phyloP scores from a whole-genome alignment of 2,888 invertebrate genomes.

The Micropterix aruncella region DNA sequence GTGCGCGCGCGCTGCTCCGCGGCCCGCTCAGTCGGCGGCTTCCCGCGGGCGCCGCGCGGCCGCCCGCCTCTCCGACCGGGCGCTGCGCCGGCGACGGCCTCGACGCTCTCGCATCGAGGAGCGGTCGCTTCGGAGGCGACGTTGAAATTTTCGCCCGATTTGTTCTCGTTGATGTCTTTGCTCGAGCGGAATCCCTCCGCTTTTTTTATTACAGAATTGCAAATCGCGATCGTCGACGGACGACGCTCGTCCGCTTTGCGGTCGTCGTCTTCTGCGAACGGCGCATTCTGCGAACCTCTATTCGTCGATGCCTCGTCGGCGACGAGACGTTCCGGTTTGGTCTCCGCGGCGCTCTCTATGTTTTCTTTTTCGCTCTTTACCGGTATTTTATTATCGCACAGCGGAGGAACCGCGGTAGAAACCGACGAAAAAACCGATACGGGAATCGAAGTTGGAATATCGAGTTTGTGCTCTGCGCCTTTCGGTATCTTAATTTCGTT shows the following conservation, averaged over 20 bases:
- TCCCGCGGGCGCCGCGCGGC: constrained; percentile 23
- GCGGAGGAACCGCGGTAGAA: neutral
- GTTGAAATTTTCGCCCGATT: neutral
- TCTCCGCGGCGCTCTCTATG: constrained; percentile 1
- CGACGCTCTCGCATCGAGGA: constrained; percentile 5
- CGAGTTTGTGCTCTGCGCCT: constrained; percentile 28
- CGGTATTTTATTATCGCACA: neutral
- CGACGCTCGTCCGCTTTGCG: too few relatives aligned
- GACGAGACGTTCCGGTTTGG: constrained; percentile 2
- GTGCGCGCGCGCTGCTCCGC: constrained; percentile 29
- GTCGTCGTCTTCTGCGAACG: too few relatives aligned
- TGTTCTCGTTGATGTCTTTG: constrained; percentile 14
- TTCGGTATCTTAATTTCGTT: constrained; percentile 34
- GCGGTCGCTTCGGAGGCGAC: constrained; percentile 1
- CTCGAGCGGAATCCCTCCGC: constrained; percentile 48
- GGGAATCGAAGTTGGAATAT: constrained; percentile 15
- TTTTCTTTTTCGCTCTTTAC: constrained; percentile 1
- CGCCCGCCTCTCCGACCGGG: constrained; percentile 29
- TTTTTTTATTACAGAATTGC: constrained; percentile 72
- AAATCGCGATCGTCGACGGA: too few relatives aligned
- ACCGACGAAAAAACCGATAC: constrained; percentile 1
- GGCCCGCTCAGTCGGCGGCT: constrained; percentile 17
- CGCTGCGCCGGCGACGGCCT: constrained; percentile 10
- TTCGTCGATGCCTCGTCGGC: constrained; percentile 67
- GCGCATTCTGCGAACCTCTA: constrained; percentile 67